These are phyloP conservation scores for Trididemnum nubilum DNA, from an alignment of 23 tunicate genomes.

Conservation along the genomic window DNA sequence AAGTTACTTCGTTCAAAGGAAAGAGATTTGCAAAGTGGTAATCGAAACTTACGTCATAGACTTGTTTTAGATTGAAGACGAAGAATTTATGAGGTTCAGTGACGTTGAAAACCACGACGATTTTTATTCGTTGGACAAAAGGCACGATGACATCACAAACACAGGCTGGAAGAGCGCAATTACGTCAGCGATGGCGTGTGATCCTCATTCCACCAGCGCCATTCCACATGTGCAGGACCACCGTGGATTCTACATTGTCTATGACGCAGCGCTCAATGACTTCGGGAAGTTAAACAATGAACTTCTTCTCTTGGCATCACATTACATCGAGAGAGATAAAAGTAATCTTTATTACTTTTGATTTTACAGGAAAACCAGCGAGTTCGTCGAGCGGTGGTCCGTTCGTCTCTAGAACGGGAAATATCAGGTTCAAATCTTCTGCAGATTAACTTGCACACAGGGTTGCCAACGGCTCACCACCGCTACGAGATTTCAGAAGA, in stretches of 20 bases:
- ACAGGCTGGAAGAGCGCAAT: conserved; percentile 41
- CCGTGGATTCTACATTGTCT: conserved; percentile 69
- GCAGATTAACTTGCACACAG: no score
- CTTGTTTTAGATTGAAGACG: conserved; percentile 59
- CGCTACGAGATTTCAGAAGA: no score
- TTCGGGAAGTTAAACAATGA: conserved; percentile 58
- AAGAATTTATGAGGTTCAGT: conserved; percentile 74
- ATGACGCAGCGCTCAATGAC: conserved; percentile 76
- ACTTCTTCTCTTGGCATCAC: conserved; percentile 71
- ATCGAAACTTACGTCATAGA: no score
- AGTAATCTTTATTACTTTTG: conserved; percentile 25
- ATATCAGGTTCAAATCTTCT: no score
- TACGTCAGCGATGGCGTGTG: conserved; percentile 39
- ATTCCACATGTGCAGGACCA: conserved; percentile 80
- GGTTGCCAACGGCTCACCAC: no score
- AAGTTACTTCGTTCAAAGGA: no score
- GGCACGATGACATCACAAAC: conserved; percentile 14
- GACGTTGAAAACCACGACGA: conserved; percentile 88
- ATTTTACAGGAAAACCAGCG: no score
- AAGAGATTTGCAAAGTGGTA: no score
- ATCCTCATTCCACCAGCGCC: conserved; percentile 1
- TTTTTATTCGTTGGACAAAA: conserved; percentile 49
- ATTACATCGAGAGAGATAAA: conserved; percentile 60
- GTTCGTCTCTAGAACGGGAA: no score
- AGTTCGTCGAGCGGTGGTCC: no score